Conservation (phyloP, 1,140 invertebrate species). For the Chironomus striatipennis region DNA sequence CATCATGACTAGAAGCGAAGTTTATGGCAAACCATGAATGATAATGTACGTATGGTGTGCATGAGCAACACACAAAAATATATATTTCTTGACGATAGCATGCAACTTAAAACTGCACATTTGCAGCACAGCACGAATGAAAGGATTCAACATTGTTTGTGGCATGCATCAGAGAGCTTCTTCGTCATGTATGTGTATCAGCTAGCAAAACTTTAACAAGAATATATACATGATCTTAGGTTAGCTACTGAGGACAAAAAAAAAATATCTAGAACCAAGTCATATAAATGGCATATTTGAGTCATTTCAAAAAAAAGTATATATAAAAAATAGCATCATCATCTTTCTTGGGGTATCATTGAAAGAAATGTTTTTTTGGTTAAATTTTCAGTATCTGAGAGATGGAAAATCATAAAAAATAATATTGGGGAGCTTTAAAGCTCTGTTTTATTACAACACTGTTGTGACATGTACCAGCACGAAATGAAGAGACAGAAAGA, state of each 20-base stretch:
- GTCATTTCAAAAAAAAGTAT: too few relatives aligned
- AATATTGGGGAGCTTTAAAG: not conserved
- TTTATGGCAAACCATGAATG: slow-evolving; percentile 21
- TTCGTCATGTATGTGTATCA: not conserved
- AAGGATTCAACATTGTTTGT: not conserved
- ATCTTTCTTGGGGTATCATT: not conserved
- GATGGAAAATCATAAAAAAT: not conserved
- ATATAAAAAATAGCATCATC: not conserved
- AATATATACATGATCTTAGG: too few relatives aligned
- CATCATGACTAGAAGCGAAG: not conserved
- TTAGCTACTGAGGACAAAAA: too few relatives aligned
- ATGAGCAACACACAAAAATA: not conserved
- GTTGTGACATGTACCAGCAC: not conserved
- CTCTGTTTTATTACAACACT: not conserved
- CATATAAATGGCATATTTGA: not conserved
- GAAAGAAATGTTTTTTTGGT: not conserved
- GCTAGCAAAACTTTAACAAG: not conserved
- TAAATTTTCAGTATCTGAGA: not conserved
- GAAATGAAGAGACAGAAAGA: not conserved
- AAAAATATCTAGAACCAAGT: too few relatives aligned
- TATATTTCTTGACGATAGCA: not conserved
- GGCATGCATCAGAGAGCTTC: slow-evolving; percentile 1
- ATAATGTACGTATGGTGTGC: slow-evolving; percentile 22
- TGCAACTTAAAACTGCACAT: slow-evolving; percentile 4
- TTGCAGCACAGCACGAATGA: slow-evolving; percentile 4